Evolutionary conservation across 2,113 vertebrate genomes (phyloP).

Genomic region (Epinephelus lanceolatus): DNA sequence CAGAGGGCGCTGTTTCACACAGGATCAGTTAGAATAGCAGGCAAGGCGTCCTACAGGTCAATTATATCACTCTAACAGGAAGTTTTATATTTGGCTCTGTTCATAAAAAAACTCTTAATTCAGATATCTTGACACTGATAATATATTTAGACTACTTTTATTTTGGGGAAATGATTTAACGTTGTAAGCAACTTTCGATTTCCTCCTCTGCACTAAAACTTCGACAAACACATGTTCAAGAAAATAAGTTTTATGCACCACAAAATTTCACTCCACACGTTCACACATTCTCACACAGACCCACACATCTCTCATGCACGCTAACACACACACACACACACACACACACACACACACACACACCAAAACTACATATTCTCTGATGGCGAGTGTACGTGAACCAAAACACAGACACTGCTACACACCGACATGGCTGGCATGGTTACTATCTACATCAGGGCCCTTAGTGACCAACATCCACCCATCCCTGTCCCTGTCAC

Average conservation of each 20-base stretch:
- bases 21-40: conserved; percentile 35
- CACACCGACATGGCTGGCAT: conserved; percentile 65
- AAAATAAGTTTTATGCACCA: conserved; percentile 61
- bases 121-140: conserved; percentile 17
- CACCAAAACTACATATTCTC: conserved; percentile 49
- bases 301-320: not conserved
- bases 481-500: conserved; percentile 41
- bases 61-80: conserved; percentile 24
- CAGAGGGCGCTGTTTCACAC: conserved; percentile 53
- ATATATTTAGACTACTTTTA: conserved; percentile 25
- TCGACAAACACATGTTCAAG: conserved; percentile 37
- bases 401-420: conserved; percentile 63
- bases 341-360: conserved; percentile 32
- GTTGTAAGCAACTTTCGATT: conserved; percentile 26
- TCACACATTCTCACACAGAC: conserved; percentile 8
- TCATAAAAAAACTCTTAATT: conserved; percentile 22
- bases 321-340: conserved; percentile 9
- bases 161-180: conserved; percentile 31
- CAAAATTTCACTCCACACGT: conserved; percentile 34
- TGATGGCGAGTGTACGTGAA: conserved; percentile 52
- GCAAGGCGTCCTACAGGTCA: conserved; percentile 47
- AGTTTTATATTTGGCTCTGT: conserved; percentile 55
- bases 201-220: conserved; percentile 41
- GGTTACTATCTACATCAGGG: conserved; percentile 71
- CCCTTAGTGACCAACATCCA: conserved; percentile 44